Evolutionary conservation across 2,797 vertebrate species (phyloP).

Genomic region (Chrosomus eos): DNA sequence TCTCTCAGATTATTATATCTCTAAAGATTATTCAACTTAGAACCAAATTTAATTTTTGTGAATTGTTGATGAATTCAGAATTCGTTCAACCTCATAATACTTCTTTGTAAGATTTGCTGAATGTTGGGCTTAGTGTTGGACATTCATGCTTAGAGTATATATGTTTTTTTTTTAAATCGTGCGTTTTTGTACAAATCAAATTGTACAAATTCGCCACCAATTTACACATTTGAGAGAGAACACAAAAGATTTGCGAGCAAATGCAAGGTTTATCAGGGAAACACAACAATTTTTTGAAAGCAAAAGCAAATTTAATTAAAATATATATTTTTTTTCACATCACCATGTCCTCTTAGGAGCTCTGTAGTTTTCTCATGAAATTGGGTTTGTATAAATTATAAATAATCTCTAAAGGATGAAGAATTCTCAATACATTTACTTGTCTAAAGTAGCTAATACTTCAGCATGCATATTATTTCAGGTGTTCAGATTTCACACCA

Average conservation of each 20-base stretch:
- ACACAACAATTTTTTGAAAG: no score
- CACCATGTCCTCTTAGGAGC: background rate
- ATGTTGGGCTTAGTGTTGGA: background rate
- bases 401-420: background rate
- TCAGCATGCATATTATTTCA: background rate
- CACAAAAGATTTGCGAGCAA: background rate
- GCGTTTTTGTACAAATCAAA: no score
- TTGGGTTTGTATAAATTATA: background rate
- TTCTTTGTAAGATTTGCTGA: background rate
- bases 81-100: no score
- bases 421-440: background rate
- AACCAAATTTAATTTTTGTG: background rate
- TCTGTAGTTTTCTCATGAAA: background rate
- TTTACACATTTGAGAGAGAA: background rate
- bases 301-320: background rate
- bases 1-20: no score
- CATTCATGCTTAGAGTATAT: no score
- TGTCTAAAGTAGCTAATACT: background rate
- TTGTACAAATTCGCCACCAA: no score
- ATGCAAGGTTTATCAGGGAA: background rate
- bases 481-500: background rate
- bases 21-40: background rate
- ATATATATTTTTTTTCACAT: background rate
- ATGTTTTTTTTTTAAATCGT: no score
- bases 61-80: background rate